Conservation (phyloP, 2,888 invertebrate species). For the Thera obeliscata region DNA sequence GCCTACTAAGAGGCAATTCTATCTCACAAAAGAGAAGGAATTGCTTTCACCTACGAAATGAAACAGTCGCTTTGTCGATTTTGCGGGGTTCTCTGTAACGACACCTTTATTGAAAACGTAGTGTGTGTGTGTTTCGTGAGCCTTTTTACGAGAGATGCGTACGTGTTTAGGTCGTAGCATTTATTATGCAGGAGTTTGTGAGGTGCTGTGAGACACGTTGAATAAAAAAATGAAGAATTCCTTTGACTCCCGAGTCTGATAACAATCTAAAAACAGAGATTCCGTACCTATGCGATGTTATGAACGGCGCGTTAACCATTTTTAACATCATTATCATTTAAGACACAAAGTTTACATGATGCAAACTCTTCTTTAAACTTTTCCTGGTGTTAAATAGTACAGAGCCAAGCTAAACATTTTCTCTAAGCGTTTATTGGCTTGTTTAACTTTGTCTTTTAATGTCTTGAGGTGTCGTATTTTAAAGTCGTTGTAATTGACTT, state of each 20-base stretch:
- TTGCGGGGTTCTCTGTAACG: slow-evolving; percentile 67
- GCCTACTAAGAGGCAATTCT: slow-evolving; percentile 73
- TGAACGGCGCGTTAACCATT: slow-evolving; percentile 27
- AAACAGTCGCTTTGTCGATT: slow-evolving; percentile 76
- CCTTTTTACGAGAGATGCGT: slow-evolving; percentile 56
- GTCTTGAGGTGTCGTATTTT: slow-evolving; percentile 62
- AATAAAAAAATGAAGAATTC: slow-evolving; percentile 28
- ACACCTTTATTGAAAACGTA: slow-evolving; percentile 73
- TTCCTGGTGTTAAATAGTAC: slow-evolving; percentile 56
- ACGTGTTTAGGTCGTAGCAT: slow-evolving; percentile 49
- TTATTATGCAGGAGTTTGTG: slow-evolving; percentile 46
- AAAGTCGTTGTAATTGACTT: slow-evolving; percentile 63
- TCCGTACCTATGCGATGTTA: slow-evolving; percentile 18
- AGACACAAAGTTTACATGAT: slow-evolving; percentile 51
- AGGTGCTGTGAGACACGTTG: slow-evolving; percentile 34
- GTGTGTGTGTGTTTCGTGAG: slow-evolving; percentile 60
- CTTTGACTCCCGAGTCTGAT: slow-evolving; percentile 18
- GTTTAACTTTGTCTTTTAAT: slow-evolving; percentile 61
- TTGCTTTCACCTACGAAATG: slow-evolving; percentile 74
- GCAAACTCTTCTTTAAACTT: slow-evolving; percentile 51
- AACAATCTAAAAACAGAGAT: slow-evolving; percentile 32
- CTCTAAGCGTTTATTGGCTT: slow-evolving; percentile 56
- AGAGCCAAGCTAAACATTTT: slow-evolving; percentile 50
- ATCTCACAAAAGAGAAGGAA: slow-evolving; percentile 72
- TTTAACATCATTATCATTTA: slow-evolving; percentile 35